Evolutionary conservation across 2,113 vertebrate genomes (phyloP).

Genomic region (Sebastes fasciatus): DNA sequence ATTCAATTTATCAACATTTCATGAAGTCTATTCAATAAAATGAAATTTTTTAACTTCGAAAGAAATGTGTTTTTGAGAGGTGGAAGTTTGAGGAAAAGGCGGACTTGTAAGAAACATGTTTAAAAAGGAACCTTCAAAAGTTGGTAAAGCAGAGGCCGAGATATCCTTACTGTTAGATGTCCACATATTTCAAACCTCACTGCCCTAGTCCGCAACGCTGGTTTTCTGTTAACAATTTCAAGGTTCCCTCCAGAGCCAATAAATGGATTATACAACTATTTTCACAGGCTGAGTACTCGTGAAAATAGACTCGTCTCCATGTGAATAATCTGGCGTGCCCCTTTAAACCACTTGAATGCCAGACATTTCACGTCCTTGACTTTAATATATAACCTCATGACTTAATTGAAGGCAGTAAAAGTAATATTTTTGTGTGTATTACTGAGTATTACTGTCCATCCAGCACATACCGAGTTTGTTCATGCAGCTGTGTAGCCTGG

Average conservation of each 20-base stretch:
- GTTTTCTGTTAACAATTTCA: neutral
- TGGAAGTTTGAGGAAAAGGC: neutral
- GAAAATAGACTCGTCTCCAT: neutral
- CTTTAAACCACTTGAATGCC: neutral
- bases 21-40: neutral
- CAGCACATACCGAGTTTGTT: slow-evolving; percentile 91
- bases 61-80: neutral
- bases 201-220: neutral
- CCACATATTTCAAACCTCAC: neutral
- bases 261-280: too few species aligned
- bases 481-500: slow-evolving; percentile 93
- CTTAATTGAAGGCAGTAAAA: neutral
- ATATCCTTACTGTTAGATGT: too few species aligned
- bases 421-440: neutral
- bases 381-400: neutral
- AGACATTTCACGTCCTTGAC: neutral
- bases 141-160: neutral
- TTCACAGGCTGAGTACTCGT: neutral
- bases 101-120: neutral
- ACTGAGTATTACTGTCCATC: neutral
- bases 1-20: slow-evolving; percentile 5
- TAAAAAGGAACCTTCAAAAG: neutral
- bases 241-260: too few species aligned
- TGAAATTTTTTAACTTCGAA: neutral
- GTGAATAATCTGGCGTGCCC: neutral